A percentile compares a stretch with the other conserved stretches of the same genome.
phyloP scores from a whole-genome alignment of 2,888 invertebrate genomes.

The Lasioglossum calceatum region DNA sequence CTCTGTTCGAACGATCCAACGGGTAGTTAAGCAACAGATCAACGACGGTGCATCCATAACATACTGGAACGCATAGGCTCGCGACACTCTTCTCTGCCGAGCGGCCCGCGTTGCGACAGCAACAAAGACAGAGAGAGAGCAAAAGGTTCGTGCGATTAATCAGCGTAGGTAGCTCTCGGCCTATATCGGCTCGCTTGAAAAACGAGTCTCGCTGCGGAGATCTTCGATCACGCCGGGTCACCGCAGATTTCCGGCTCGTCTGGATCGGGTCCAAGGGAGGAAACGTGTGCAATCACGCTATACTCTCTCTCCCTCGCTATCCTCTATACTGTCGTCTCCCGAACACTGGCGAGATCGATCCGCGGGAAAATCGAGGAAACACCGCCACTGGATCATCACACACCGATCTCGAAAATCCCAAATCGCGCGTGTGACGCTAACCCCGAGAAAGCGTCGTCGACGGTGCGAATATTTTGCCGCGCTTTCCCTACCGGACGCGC shows the following conservation, averaged over 20 bases:
- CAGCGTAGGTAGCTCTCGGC: constrained; percentile 24
- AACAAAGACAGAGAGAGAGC: neutral
- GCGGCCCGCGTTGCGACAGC: neutral
- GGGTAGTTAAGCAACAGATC: neutral
- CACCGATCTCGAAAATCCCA: neutral
- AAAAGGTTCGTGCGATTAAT: neutral
- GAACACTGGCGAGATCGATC: constrained; percentile 56
- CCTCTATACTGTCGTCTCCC: constrained; percentile 44
- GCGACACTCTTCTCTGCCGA: neutral
- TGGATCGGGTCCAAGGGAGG: constrained; percentile 66
- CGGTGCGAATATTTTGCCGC: neutral
- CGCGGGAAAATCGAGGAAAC: constrained; percentile 17
- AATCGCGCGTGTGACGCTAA: neutral
- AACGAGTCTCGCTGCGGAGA: constrained; percentile 47
- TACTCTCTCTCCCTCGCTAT: neutral
- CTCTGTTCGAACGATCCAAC: too few relatives aligned
- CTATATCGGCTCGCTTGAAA: constrained; percentile 17
- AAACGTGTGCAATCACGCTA: constrained; percentile 56
- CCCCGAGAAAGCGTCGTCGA: neutral
- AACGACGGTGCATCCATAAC: neutral
- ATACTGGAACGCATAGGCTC: neutral
- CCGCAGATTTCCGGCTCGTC: constrained; percentile 63
- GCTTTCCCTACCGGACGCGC: neutral
- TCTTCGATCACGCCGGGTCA: constrained; percentile 59
- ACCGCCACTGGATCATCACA: constrained; percentile 15